Evolutionary conservation across 2,797 vertebrate genomes (phyloP).

Genomic region (Brachymystax lenok): DNA sequence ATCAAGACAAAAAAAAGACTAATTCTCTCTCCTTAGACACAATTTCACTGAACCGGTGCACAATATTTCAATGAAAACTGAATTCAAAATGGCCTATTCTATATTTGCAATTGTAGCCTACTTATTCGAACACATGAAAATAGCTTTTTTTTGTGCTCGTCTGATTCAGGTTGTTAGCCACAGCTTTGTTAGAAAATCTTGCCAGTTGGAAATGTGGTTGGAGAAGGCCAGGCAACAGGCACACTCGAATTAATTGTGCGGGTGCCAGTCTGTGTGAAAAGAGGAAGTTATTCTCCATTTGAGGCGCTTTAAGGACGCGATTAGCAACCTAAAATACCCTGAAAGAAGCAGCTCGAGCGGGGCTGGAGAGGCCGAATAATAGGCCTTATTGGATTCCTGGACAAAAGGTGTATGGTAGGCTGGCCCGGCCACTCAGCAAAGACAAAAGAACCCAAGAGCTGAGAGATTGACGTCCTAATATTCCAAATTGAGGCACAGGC

Average conservation of each 20-base stretch:
- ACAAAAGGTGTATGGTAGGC: constrained; percentile 91
- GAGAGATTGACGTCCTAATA: constrained; percentile 90
- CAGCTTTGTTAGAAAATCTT: constrained; percentile 47
- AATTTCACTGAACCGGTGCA: not conserved
- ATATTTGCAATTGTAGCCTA: not conserved
- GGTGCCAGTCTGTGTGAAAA: constrained; percentile 86
- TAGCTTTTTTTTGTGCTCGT: not conserved
- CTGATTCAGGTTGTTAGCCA: constrained; percentile 21
- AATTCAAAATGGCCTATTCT: not conserved
- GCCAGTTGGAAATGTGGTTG: constrained; percentile 50
- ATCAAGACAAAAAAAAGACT: constrained; percentile 1
- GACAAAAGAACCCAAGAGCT: constrained; percentile 85
- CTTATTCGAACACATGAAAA: not conserved
- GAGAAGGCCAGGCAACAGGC: constrained; percentile 71
- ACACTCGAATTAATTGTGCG: constrained; percentile 81
- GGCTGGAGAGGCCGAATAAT: constrained; percentile 82
- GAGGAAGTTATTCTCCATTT: constrained; percentile 77
- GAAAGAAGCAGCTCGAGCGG: constrained; percentile 82
- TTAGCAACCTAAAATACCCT: constrained; percentile 82
- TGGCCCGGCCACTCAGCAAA: constrained; percentile 80
- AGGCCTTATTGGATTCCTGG: constrained; percentile 87
- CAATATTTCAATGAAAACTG: not conserved
- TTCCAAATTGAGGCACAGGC: constrained; percentile 84
- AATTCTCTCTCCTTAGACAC: not conserved
- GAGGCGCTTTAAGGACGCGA: constrained; percentile 82